Conservation (phyloP, 2,888 invertebrate species). For the Escarpia spicata region DNA sequence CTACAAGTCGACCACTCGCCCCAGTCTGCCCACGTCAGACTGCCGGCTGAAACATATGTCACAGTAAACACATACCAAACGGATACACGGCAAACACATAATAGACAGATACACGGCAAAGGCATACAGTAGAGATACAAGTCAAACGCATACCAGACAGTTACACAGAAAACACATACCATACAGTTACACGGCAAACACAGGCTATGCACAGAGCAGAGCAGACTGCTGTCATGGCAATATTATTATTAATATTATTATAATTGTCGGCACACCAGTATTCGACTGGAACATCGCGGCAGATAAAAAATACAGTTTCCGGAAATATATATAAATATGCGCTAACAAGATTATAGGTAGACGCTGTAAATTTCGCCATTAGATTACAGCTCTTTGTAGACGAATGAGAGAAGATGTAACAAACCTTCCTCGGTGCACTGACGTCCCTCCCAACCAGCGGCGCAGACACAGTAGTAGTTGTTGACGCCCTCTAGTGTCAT, state of each 20-base stretch:
- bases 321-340: too few species aligned
- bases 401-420: neutral
- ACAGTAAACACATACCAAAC: neutral
- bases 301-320: too few species aligned
- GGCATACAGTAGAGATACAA: neutral
- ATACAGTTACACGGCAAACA: too few species aligned
- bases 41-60: neutral
- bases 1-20: conserved; percentile 53
- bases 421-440: conserved; percentile 50
- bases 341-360: too few species aligned
- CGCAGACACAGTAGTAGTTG: conserved; percentile 51
- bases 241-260: too few species aligned
- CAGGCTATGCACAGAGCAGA: too few species aligned
- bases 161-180: neutral
- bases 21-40: conserved; percentile 41
- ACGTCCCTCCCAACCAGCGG: conserved; percentile 49
- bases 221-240: too few species aligned
- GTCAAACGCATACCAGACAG: neutral
- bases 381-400: too few species aligned
- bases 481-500: conserved; percentile 38
- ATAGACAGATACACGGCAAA: neutral
- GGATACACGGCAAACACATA: neutral
- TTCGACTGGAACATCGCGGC: too few species aligned
- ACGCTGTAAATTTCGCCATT: too few species aligned
- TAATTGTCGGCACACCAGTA: too few species aligned